phyloP scores from a whole-genome alignment of 2,113 vertebrate genomes.

The Thunnus maccoyii region DNA sequence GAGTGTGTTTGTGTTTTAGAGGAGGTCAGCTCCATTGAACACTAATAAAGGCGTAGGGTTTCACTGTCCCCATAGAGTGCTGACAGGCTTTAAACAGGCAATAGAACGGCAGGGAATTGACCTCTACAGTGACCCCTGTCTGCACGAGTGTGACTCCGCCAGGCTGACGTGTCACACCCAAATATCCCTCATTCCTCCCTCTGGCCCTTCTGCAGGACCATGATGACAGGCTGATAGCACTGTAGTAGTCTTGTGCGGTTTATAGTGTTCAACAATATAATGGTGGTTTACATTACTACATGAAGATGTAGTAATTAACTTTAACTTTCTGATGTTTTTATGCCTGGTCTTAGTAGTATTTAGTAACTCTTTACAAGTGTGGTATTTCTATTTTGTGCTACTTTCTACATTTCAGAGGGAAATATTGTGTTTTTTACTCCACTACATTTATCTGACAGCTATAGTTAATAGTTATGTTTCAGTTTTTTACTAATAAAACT shows the following conservation, averaged over 20 bases:
- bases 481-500: too few relatives aligned
- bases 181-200: neutral
- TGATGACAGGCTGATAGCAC: neutral
- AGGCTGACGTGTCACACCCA: slow-evolving; percentile 53
- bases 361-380: too few relatives aligned
- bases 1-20: slow-evolving; percentile 16
- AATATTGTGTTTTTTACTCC: too few relatives aligned
- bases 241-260: neutral
- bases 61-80: slow-evolving; percentile 20
- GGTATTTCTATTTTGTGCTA: too few relatives aligned
- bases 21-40: neutral
- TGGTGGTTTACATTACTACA: neutral
- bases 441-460: too few relatives aligned
- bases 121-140: slow-evolving; percentile 51
- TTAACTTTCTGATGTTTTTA: neutral
- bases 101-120: slow-evolving; percentile 18
- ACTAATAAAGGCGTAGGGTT: slow-evolving; percentile 57
- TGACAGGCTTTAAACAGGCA: slow-evolving; percentile 31
- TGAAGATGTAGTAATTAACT: neutral
- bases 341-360: neutral
- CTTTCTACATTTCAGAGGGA: too few relatives aligned
- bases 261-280: neutral
- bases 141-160: slow-evolving; percentile 12
- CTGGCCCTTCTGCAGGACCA: neutral
- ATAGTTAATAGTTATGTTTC: too few relatives aligned